These are phyloP conservation scores for Odobenus rosmarus DNA, from an alignment of 2,113 vertebrate genomes.

Conservation along the genomic window DNA sequence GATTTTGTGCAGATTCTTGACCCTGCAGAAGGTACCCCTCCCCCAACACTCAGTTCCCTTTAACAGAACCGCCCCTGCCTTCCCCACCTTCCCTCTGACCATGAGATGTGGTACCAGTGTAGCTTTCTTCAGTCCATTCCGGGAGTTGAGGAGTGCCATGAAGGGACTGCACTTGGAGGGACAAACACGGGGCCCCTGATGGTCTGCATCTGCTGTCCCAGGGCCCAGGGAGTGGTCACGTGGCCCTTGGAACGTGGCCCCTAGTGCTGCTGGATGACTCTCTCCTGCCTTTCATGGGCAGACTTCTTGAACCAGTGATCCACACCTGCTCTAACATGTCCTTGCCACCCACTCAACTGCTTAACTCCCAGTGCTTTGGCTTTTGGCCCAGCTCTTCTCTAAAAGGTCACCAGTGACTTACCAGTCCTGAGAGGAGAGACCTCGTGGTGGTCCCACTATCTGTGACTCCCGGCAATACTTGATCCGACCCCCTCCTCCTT, in stretches of 20 bases:
- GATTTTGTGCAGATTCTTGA: not conserved
- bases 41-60: not conserved
- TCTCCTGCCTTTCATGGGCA: not conserved
- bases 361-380: not conserved
- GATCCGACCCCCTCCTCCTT: not conserved
- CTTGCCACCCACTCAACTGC: slow-evolving; percentile 23
- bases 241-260: not conserved
- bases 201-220: not conserved
- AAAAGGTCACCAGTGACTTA: slow-evolving; percentile 34
- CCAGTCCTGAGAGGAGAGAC: not conserved
- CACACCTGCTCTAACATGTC: slow-evolving; percentile 36
- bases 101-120: not conserved
- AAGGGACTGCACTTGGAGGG: not conserved
- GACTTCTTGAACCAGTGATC: not conserved
- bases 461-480: not conserved
- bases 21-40: not conserved
- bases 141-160: not conserved
- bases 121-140: not conserved
- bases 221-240: not conserved
- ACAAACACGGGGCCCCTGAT: not conserved
- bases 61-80: no score
- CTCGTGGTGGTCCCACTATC: not conserved
- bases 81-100: not conserved
- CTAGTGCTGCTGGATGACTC: not conserved
- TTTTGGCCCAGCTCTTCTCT: not conserved